Base-by-base conservation (phyloP, 1,140 invertebrate species). In the Plectrocnemia conspersa region DNA sequence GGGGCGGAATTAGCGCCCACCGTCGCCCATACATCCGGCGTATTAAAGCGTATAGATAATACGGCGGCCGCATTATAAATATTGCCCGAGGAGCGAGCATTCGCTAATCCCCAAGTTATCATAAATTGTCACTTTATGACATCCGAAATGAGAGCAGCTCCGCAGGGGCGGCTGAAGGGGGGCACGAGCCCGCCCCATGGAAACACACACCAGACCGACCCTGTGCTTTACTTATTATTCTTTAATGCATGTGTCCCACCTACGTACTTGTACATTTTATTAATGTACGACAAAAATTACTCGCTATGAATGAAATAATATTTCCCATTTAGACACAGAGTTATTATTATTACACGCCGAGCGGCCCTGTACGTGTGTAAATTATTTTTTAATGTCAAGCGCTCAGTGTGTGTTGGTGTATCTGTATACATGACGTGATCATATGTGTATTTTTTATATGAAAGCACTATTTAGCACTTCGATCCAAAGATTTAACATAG, bases 61-160 rank as follows among this genome's bases (percentile, higher is more conserved):
- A 48, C 27, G 48, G 58, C 49, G 54, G 52, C 54, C 59, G 59
- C 59, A 57, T 57, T 62, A 62, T 58, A 62, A 58, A 62, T 58
- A 58, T 58, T 48, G 52, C 59, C 49, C 24, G 49, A 61, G 47
- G 53, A 57, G 49, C 56, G 59, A 62, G 55, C 52, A 52, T 54
- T 58, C 53, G 56, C 59, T 62, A 62, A 62, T 62, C 59, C 59
- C 59, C 55, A 62, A 62, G 59, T 62, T 62, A 62, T 62, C 59
- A 62, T 62, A 62, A 62, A 62, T 62, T 62, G 59, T 62, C 59
- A 62, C 59, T 62, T 62, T 62, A 62, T 62, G 59, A 62, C 59
- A 62, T 62, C 59, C 59, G 59, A 62, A 62, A 62, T 62, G 59
- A 62, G 59, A 58, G 59, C 56, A 49, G 59, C 55, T 42, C 59